Evolutionary conservation across 2,888 invertebrate genomes (phyloP).

Genomic region (Archaeoteleia sp.): DNA sequence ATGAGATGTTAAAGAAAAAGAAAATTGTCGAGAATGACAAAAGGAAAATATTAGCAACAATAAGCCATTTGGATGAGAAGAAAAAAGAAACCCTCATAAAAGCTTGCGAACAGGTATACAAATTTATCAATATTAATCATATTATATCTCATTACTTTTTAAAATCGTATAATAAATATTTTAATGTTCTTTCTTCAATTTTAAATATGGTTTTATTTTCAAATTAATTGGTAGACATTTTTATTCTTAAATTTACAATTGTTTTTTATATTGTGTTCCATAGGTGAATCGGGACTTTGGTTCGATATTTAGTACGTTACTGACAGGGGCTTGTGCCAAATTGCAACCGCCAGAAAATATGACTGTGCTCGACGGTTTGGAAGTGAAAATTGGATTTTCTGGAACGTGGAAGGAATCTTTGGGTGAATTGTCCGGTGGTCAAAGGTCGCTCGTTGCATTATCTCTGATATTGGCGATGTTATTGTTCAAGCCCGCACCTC

Average conservation of each 20-base stretch:
- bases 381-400: constrained; percentile 94
- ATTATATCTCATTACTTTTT: too few relatives aligned
- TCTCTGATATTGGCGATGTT: constrained; percentile 97
- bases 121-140: constrained; percentile 1
- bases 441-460: constrained; percentile 95
- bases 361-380: constrained; percentile 89
- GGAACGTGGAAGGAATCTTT: constrained; percentile 97
- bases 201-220: too few relatives aligned
- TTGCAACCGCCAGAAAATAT: constrained; percentile 86
- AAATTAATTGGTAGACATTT: too few relatives aligned
- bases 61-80: constrained; percentile 91
- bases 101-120: constrained; percentile 83
- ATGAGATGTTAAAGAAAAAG: constrained; percentile 81
- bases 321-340: constrained; percentile 93
- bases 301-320: constrained; percentile 91
- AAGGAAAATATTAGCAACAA: constrained; percentile 83
- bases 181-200: too few relatives aligned
- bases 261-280: constrained; percentile 14
- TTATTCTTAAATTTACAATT: too few relatives aligned
- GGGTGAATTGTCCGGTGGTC: constrained; percentile 97
- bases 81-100: constrained; percentile 87
- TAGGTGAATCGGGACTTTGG: constrained; percentile 94
- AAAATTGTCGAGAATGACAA: constrained; percentile 50
- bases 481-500: constrained; percentile 97
- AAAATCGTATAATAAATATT: too few relatives aligned